Evolutionary conservation across 2,888 invertebrate species (phyloP), one percentile per base, ranked within the genome.

Genomic region (Pantelozetes paolii): DNA sequence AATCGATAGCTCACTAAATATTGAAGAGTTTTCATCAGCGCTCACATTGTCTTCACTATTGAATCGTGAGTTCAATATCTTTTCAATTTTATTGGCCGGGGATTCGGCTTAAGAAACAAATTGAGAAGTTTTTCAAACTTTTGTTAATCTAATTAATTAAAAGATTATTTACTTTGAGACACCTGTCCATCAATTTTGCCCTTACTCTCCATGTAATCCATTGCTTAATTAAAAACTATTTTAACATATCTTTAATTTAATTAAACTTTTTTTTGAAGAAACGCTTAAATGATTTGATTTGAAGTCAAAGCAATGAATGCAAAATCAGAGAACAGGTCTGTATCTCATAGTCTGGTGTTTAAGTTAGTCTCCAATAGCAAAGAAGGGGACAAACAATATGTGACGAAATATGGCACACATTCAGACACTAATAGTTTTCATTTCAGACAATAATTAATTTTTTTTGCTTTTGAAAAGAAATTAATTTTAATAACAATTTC

Each of bases 1-100:
- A 80, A 94, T 94, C 81, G 94, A 95, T 94, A 99, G 94, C 86
- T 99, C 97, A 73, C 95, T 94, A 85, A 98, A 98, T 48, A 98
- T 86, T 0, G 95, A 94, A 84, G 95, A 96, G 9, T 57, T 57
- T 8, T 15, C 26, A 9, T 28, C 57, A 23, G 15, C 15, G 15
- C 15, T 15, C 5, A 5, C 5, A 15, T 57, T 57, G 28, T 28
- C 26, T 26, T 28, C 57, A 23, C 6, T 23, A 23, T 15, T 15
- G 23, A 15, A 5, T 2, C 23, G 6, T 23, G 5, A 20, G 23
- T 11, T 57, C 23, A 57, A 26, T 15, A 57, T 23, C 23, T 57
- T 23, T 5, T 57, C 23, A 15, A 57, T 57, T 23, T 15, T 20
- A 57, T 57, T 20, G 9, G 57, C 57, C 28, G 57, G 57, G 6